Base-by-base conservation (phyloP, 2,113 vertebrate genomes). In the Melanerpes formicivorus region DNA sequence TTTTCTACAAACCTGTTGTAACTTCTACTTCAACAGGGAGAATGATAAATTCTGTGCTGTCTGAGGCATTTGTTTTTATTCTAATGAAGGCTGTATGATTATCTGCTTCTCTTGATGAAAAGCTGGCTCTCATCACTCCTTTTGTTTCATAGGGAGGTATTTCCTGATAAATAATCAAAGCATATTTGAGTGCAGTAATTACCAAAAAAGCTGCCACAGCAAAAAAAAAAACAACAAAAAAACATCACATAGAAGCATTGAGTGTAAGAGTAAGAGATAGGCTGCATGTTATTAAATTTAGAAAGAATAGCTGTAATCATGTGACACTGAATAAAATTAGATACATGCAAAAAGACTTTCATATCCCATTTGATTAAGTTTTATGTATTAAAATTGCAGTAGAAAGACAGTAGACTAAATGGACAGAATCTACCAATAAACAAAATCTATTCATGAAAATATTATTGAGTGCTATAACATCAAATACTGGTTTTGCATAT, bases 121-220 rank as follows among this genome's bases (percentile, higher is more conserved):
- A 99, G 90, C 99, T 99, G 95, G 99, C 99, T 98, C 99, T 98
- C 99, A 99, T 99, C 88, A 99, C 99, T 91, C 99, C 99, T 96
- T 99, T 99, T 30, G 99, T 99, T 98, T 99, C 99, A 88, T 99
- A 99, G 3, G 99, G 99, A 90, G 99, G 99, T 60, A 99, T 99
- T 97, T 99, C 99, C 99, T 99, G 94, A 78, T 90, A 90, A 90
- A 93, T 32, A 96, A 95, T 63, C 66, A 93, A 37, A 93, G 59
- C 11, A 56, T 22, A 82, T 44, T 50, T 80, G 63, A 88, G 21
- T 2, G 5, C 44, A 71, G 52, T 56, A 86, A 88, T 70, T 82
- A 71, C 9, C 83, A 63, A 91, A 91, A 82, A 73, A 74, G 11
- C 10, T 72, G 55, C n/a, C 32, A 88, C 29, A 78, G 3, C 18